Evolutionary conservation across 2,113 vertebrate genomes (phyloP).

Genomic region (Perca fluviatilis): DNA sequence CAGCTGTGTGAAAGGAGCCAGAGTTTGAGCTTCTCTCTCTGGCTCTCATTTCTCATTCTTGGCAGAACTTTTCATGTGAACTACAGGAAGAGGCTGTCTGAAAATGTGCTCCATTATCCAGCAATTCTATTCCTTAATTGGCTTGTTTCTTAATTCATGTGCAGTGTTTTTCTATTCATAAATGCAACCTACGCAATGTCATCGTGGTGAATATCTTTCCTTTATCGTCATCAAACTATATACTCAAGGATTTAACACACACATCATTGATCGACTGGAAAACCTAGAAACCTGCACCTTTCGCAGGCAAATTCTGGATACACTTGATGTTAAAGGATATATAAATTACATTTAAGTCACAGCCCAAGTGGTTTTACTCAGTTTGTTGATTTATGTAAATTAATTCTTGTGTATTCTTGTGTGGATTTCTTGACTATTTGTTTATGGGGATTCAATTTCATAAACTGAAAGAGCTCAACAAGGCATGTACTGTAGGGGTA

Average conservation of each 20-base stretch:
- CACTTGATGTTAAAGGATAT: neutral
- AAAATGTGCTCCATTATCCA: neutral
- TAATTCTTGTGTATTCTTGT: neutral
- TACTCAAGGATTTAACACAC: neutral
- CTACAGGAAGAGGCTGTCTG: neutral
- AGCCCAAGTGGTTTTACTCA: neutral
- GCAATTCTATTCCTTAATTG: neutral
- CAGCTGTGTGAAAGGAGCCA: neutral
- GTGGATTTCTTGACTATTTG: neutral
- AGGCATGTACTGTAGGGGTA: neutral
- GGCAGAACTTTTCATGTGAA: neutral
- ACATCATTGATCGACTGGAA: neutral
- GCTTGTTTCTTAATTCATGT: neutral
- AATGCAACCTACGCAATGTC: neutral
- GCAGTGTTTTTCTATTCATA: neutral
- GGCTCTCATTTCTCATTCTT: neutral
- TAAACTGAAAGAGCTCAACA: neutral
- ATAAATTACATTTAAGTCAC: neutral
- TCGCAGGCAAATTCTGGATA: neutral
- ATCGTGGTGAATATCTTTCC: neutral
- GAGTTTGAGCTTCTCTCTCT: neutral
- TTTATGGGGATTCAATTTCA: neutral
- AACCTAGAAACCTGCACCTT: neutral
- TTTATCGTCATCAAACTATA: neutral
- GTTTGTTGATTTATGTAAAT: neutral